A percentile compares a stretch with the other conserved stretches of the same genome.
phyloP scores from a whole-genome alignment of 1,140 invertebrate genomes.

The Heliconius hermathena region DNA sequence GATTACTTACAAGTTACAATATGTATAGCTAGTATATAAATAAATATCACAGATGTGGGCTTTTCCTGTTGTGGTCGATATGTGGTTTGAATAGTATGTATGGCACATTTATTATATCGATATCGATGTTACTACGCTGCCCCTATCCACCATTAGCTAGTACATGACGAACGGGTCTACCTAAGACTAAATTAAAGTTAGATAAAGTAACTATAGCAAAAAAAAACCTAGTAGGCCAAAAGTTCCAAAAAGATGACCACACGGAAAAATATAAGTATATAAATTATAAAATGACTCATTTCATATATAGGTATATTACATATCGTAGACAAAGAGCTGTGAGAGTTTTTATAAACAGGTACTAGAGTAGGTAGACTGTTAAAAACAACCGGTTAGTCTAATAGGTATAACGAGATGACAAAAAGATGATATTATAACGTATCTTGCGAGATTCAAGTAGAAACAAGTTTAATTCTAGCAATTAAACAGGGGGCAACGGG shows the following conservation, averaged over 20 bases:
- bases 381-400: constrained; percentile 33
- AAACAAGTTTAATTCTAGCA: constrained; percentile 41
- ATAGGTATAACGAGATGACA: constrained; percentile 42
- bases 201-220: not conserved
- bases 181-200: not conserved
- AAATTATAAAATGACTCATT: constrained; percentile 12
- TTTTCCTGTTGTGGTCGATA: constrained; percentile 26
- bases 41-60: constrained; percentile 31
- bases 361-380: constrained; percentile 14
- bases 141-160: constrained; percentile 11
- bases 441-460: constrained; percentile 37
- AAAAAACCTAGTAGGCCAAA: not conserved
- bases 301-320: not conserved
- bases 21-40: constrained; percentile 1
- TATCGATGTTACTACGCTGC: constrained; percentile 18
- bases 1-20: not conserved
- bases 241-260: not conserved
- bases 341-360: constrained; percentile 26
- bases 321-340: constrained; percentile 23
- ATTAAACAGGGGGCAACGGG: constrained; percentile 42
- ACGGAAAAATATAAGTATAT: not conserved
- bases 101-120: not conserved
- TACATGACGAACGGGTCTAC: not conserved
- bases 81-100: constrained; percentile 15
- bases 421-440: constrained; percentile 44